Conservation (phyloP, 2,888 invertebrate genomes). For the Labia minor region DNA sequence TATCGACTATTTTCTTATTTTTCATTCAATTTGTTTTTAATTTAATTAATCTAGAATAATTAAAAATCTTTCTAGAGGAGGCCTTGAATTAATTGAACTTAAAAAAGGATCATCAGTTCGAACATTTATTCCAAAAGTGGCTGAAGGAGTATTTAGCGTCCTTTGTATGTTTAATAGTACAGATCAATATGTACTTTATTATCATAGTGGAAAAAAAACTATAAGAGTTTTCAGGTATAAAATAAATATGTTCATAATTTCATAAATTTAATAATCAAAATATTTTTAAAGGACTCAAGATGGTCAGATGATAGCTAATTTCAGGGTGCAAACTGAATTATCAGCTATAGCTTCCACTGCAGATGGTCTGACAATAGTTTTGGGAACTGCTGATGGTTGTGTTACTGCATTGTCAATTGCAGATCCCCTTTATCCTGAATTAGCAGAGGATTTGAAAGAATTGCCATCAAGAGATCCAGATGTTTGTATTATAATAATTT, state of each 20-base stretch:
- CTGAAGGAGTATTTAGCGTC: constrained; percentile 94
- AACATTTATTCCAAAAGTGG: constrained; percentile 85
- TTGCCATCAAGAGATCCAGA: constrained; percentile 62
- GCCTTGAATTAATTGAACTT: constrained; percentile 82
- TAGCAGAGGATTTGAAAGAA: constrained; percentile 49
- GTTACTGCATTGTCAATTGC: constrained; percentile 77
- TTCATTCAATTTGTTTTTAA: background rate
- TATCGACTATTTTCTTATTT: background rate
- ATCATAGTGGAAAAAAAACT: constrained; percentile 91
- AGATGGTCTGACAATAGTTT: constrained; percentile 69
- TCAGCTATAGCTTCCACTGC: constrained; percentile 76
- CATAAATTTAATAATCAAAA: background rate
- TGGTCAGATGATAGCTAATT: constrained; percentile 86
- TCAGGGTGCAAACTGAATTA: constrained; percentile 78
- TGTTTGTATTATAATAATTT: constrained; percentile 34
- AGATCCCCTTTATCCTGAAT: constrained; percentile 55
- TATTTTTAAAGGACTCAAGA: constrained; percentile 59
- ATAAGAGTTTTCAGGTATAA: constrained; percentile 74
- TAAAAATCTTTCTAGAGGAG: constrained; percentile 54
- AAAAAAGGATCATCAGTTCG: constrained; percentile 79
- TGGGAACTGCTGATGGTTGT: constrained; percentile 89
- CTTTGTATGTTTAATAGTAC: constrained; percentile 88
- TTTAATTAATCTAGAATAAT: background rate
- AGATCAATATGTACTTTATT: constrained; percentile 91
- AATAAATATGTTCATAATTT: background rate